Evolutionary conservation across 2,113 vertebrate species (phyloP).

Genomic region (Deroptyus accipitrinus): DNA sequence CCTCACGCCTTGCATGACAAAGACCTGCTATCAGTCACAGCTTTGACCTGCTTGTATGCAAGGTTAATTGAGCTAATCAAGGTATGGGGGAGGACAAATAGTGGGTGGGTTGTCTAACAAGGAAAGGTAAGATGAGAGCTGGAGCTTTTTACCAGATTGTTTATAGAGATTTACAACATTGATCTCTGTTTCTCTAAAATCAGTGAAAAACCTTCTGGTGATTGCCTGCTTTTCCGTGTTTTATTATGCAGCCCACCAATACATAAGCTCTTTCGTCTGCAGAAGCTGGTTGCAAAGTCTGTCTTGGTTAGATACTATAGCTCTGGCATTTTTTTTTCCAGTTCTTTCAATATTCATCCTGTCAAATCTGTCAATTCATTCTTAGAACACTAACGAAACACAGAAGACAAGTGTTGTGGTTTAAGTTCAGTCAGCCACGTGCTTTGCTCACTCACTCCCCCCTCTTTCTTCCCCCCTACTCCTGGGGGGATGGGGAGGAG

Average conservation of each 20-base stretch:
- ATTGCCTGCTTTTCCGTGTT: neutral
- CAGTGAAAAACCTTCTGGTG: neutral
- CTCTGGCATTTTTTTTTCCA: conserved; percentile 19
- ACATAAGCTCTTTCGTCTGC: neutral
- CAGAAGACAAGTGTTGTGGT: neutral
- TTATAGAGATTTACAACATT: neutral
- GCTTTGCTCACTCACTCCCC: no score
- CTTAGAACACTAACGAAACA: neutral
- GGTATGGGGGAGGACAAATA: neutral
- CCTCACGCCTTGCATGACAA: neutral
- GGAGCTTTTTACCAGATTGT: neutral
- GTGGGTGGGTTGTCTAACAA: neutral
- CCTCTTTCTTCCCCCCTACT: no score
- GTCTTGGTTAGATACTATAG: conserved; percentile 2
- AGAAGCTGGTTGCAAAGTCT: neutral
- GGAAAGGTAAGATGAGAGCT: neutral
- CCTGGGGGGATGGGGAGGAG: no score
- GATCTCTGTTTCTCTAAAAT: neutral
- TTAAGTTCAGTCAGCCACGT: no score
- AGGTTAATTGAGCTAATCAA: neutral
- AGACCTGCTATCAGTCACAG: neutral
- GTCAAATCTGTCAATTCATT: conserved; percentile 14
- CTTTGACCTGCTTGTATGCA: neutral
- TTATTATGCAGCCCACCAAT: conserved; percentile 22
- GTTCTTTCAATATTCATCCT: conserved; percentile 11